Evolutionary conservation across 2,113 vertebrate genomes (phyloP).

Genomic region (Scartelaos histophorus): DNA sequence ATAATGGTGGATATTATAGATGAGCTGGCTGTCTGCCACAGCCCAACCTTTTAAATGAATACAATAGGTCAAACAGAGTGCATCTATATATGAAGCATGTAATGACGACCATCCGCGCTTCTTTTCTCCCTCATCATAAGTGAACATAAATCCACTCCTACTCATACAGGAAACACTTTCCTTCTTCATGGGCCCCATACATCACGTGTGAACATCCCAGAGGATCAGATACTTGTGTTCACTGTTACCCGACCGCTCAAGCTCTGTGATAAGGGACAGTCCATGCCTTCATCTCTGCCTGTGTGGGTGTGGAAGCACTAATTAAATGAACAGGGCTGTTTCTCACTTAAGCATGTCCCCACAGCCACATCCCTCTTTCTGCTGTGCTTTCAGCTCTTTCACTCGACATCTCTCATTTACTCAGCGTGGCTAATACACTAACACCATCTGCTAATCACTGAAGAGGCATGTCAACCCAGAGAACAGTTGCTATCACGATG

Average conservation of each 20-base stretch:
- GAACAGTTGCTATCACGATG: background rate
- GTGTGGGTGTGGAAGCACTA: slow-evolving; percentile 38
- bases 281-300: slow-evolving; percentile 32
- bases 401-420: slow-evolving; percentile 39
- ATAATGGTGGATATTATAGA: slow-evolving; percentile 39
- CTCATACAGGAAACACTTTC: slow-evolving; percentile 24
- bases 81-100: slow-evolving; percentile 39
- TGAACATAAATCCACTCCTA: slow-evolving; percentile 31
- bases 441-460: slow-evolving; percentile 53
- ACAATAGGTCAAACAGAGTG: slow-evolving; percentile 39
- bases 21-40: slow-evolving; percentile 22
- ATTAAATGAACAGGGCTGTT: slow-evolving; percentile 49
- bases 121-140: slow-evolving; percentile 25
- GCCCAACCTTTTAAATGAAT: slow-evolving; percentile 9
- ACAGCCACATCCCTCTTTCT: slow-evolving; percentile 3
- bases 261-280: background rate
- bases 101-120: slow-evolving; percentile 12
- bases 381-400: slow-evolving; percentile 22
- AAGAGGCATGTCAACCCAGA: slow-evolving; percentile 7
- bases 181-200: slow-evolving; percentile 37
- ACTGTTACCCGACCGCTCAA: slow-evolving; percentile 34
- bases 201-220: slow-evolving; percentile 42
- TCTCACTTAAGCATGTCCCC: slow-evolving; percentile 25
- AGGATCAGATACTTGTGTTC: slow-evolving; percentile 49
- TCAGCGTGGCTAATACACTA: slow-evolving; percentile 53